Percentiles rank a stretch among this genome's conserved stretches.
These are phyloP conservation scores for Drosophila willistoni DNA, from an alignment of 1,140 invertebrate species.

Conservation along the genomic window DNA sequence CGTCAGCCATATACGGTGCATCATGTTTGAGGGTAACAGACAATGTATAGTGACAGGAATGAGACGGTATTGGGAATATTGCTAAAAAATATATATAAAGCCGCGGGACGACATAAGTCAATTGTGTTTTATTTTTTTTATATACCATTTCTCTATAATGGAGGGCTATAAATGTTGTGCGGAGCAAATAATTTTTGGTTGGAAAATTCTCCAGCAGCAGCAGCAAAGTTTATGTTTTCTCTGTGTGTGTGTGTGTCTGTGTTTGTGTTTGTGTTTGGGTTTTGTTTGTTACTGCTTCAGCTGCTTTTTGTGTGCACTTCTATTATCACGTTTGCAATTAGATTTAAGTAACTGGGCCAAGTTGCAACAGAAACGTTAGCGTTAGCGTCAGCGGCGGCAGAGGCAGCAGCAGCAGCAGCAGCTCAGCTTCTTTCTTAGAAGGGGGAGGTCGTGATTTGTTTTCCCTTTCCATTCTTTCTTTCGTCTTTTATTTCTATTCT, in stretches of 20 bases:
- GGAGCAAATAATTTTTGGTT: slow-evolving; percentile 56
- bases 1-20: no score
- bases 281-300: slow-evolving; percentile 32
- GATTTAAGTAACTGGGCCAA: slow-evolving; percentile 76
- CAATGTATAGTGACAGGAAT: no score
- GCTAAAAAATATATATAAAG: no score
- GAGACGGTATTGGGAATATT: no score
- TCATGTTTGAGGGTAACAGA: no score
- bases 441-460: slow-evolving; percentile 46
- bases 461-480: not conserved
- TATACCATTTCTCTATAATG: no score
- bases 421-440: slow-evolving; percentile 50
- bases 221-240: slow-evolving; percentile 48
- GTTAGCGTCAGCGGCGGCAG: not conserved
- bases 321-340: slow-evolving; percentile 77
- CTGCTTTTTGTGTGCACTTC: slow-evolving; percentile 49
- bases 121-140: no score
- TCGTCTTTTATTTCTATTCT: not conserved
- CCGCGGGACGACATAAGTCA: no score
- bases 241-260: not conserved
- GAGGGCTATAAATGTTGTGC: slow-evolving; percentile 27
- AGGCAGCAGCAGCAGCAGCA: not conserved
- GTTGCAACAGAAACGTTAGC: slow-evolving; percentile 31
- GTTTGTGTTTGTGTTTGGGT: slow-evolving; percentile 10
- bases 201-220: slow-evolving; percentile 35